Evolutionary conservation across 2,113 vertebrate species (phyloP), one percentile per base, ranked within the genome.

Genomic region (Dasyornis broadbenti): DNA sequence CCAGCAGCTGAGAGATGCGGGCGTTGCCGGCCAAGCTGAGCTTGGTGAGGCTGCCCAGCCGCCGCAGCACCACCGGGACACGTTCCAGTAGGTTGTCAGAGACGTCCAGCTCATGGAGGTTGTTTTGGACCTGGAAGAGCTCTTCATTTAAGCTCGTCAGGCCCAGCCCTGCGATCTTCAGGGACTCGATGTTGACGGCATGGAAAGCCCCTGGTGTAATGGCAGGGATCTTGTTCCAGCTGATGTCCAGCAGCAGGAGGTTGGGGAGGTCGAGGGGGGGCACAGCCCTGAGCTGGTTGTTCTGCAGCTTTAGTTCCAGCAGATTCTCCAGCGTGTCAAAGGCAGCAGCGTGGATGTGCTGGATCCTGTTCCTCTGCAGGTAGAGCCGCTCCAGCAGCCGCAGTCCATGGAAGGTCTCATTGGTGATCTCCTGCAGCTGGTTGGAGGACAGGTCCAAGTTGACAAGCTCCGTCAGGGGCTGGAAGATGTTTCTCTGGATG

Each of bases 361-460:
- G 96, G 88, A 99, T 99, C 49, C 94, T 97, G 96, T 99, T 99
- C 95, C 94, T 98, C 57, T 98, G 98, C 92, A 99, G 98, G 97
- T 99, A 99, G 83, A 99, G 98, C 81, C 99, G 98, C 92, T 99
- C 98, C 31, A 99, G 98, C 89, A 97, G 95, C 53, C 89, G 94
- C 96, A 99, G 97, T 26, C 99, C 99, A 0, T 98, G 97, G 96
- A 99, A 99, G 76, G 98, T 99, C 81, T 99, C 97, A 1, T 99
- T 98, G 93, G 98, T 98, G 96, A 99, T 98, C 96, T 99, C 98
- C 0, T 90, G 98, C 81, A 99, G 98, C 97, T 98, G 98, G 95
- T 99, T 99, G 82, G 98, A 98, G 7, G 99, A 99, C 71, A 99
- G 98, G 95, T 99, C 99, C 95, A 99, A 97, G 96, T 99, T 99